A percentile compares a stretch with the other conserved stretches of the same genome.
Evolutionary conservation across 2,113 vertebrate species (phyloP).

Genomic region (Pitta sordida): DNA sequence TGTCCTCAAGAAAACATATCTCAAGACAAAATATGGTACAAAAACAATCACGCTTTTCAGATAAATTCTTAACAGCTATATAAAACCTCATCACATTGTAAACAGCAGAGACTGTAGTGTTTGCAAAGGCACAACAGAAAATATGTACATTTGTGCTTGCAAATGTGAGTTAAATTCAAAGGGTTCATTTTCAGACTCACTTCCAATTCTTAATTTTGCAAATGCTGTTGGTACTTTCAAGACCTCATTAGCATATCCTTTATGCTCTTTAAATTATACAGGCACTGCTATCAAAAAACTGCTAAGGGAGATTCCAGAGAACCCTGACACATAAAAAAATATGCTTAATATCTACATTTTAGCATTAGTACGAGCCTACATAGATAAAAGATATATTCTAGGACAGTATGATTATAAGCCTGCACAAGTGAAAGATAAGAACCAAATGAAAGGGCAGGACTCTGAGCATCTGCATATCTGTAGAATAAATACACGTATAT

Average conservation of each 20-base stretch:
- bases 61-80: background rate
- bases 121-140: slow-evolving; percentile 18
- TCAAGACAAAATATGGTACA: background rate
- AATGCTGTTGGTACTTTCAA: slow-evolving; percentile 26
- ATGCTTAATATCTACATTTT: slow-evolving; percentile 28
- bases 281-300: background rate
- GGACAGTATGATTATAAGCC: background rate
- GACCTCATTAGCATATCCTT: slow-evolving; percentile 37
- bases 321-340: background rate
- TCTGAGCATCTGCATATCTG: slow-evolving; percentile 44
- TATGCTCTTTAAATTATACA: slow-evolving; percentile 39
- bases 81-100: background rate
- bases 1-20: background rate
- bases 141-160: background rate
- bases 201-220: slow-evolving; percentile 38
- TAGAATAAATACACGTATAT: slow-evolving; percentile 27
- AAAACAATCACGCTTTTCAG: background rate
- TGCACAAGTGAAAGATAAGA: slow-evolving; percentile 16
- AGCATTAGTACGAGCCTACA: background rate
- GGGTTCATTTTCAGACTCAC: background rate
- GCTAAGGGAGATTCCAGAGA: slow-evolving; percentile 48
- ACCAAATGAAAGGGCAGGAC: background rate
- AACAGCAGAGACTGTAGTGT: background rate
- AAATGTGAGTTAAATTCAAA: slow-evolving; percentile 16
- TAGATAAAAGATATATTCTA: slow-evolving; percentile 17